Conservation (phyloP, 1,140 invertebrate species). For the Diabrotica undecimpunctata region DNA sequence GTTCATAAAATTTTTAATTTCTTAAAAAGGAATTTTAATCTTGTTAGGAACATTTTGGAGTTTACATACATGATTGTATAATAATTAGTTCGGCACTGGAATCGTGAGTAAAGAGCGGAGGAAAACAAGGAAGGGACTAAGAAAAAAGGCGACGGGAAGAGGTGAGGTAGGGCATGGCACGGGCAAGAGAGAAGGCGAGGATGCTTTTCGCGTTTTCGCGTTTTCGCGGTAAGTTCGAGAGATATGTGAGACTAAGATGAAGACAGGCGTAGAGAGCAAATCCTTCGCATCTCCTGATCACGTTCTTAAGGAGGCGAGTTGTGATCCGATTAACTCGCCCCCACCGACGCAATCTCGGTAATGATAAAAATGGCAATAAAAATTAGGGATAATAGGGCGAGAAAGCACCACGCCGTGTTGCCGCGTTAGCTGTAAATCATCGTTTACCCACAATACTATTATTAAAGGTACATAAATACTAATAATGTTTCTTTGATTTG, state of each 20-base stretch:
- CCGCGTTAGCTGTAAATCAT: no score
- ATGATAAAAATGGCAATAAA: slow-evolving; percentile 49
- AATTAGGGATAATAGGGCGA: slow-evolving; percentile 45
- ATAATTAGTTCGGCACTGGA: neutral
- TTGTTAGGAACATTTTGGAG: no score
- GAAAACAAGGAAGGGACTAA: neutral
- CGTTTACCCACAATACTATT: no score
- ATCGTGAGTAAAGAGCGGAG: neutral
- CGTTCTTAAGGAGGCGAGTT: slow-evolving; percentile 42
- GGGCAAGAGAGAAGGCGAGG: no score
- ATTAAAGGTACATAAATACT: no score
- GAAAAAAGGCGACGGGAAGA: neutral
- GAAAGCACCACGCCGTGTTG: slow-evolving; percentile 16
- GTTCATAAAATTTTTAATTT: no score
- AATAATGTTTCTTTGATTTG: no score
- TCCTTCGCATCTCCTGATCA: slow-evolving; percentile 43
- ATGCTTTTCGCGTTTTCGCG: neutral
- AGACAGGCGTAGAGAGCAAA: slow-evolving; percentile 40
- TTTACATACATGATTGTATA: neutral
- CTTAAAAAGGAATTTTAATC: no score
- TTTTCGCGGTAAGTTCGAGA: slow-evolving; percentile 6
- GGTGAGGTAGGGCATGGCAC: neutral
- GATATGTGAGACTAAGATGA: slow-evolving; percentile 38
- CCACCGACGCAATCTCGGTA: slow-evolving; percentile 45
- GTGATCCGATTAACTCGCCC: slow-evolving; percentile 46